A percentile compares a stretch with the other conserved stretches of the same genome.
phyloP scores from a whole-genome alignment of 2,113 vertebrate genomes.

The Ahaetulla prasina region DNA sequence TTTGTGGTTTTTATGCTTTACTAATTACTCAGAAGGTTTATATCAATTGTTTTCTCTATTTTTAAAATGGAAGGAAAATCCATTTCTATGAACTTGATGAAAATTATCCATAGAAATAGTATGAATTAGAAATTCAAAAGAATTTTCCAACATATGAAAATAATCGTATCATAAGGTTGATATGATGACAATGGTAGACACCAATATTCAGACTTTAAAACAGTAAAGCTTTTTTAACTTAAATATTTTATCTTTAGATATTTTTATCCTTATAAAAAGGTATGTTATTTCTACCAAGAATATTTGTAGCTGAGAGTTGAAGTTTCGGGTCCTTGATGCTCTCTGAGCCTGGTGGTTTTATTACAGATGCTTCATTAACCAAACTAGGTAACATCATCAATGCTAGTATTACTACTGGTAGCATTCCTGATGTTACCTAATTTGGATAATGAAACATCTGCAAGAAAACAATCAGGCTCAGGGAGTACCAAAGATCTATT shows the following conservation, averaged over 20 bases:
- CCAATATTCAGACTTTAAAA: neutral
- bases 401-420: neutral
- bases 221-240: neutral
- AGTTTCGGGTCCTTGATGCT: neutral
- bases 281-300: neutral
- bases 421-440: neutral
- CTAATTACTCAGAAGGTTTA: neutral
- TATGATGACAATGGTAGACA: neutral
- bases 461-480: neutral
- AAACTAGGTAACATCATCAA: too few species aligned
- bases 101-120: neutral
- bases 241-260: neutral
- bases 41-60: neutral
- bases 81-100: neutral
- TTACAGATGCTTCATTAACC: neutral
- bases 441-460: neutral
- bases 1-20: neutral
- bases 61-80: neutral
- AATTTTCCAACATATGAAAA: neutral
- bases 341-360: neutral
- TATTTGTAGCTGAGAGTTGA: neutral
- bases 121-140: neutral
- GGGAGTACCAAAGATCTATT: neutral
- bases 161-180: neutral
- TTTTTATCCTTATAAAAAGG: neutral